Evolutionary conservation across 1,140 invertebrate genomes (phyloP).

Genomic region (Halyomorpha halys): DNA sequence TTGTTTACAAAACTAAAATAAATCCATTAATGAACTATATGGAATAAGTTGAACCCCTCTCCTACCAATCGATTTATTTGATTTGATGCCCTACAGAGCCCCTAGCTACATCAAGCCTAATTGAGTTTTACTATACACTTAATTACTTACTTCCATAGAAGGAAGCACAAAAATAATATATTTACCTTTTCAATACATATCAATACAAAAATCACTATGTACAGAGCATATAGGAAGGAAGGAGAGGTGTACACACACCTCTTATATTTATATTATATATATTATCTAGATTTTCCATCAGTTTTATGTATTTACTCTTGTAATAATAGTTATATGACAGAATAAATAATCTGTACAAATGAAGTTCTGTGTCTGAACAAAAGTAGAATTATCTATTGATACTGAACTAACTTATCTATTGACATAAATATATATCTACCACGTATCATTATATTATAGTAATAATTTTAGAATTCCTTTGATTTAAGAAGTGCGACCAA

Average conservation of each 20-base stretch:
- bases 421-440: slow-evolving; percentile 17
- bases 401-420: slow-evolving; percentile 11
- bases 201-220: slow-evolving; percentile 21
- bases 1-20: neutral
- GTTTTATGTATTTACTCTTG: slow-evolving; percentile 17
- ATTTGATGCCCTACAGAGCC: slow-evolving; percentile 20
- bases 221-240: slow-evolving; percentile 22
- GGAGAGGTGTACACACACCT: slow-evolving; percentile 14
- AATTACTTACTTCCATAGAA: slow-evolving; percentile 17
- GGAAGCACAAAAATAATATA: slow-evolving; percentile 21
- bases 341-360: slow-evolving; percentile 19
- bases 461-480: slow-evolving; percentile 3
- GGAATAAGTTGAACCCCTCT: slow-evolving; percentile 1
- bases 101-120: slow-evolving; percentile 20
- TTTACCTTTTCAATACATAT: slow-evolving; percentile 22
- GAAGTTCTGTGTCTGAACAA: slow-evolving; percentile 10
- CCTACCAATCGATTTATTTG: slow-evolving; percentile 19
- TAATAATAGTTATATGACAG: slow-evolving; percentile 12
- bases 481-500: too few species aligned
- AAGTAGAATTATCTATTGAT: slow-evolving; percentile 1
- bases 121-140: slow-evolving; percentile 22
- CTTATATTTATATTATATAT: slow-evolving; percentile 15
- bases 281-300: slow-evolving; percentile 9
- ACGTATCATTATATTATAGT: neutral
- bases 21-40: neutral